Conservation (phyloP, 2,888 invertebrate genomes). For the Heliconius charithonia region DNA sequence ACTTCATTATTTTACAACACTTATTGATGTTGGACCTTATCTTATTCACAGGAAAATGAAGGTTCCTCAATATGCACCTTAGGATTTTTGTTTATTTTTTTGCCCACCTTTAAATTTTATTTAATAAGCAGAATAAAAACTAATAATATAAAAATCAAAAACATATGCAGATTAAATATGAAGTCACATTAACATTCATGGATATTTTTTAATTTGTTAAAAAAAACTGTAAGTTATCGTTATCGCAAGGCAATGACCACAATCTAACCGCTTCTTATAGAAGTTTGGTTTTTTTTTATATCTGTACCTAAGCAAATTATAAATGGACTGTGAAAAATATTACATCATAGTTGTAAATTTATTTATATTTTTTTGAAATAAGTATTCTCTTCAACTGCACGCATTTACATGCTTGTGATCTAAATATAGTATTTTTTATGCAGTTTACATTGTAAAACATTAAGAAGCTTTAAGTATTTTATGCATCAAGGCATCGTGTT, state of each 20-base stretch:
- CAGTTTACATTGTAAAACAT: too few relatives aligned
- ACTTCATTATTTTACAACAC: too few relatives aligned
- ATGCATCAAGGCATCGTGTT: too few relatives aligned
- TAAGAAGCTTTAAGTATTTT: too few relatives aligned
- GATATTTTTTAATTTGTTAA: not conserved
- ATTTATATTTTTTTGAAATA: not conserved
- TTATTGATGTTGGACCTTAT: not conserved
- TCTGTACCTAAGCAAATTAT: not conserved
- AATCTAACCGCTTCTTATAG: not conserved
- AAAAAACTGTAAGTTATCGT: conserved; percentile 5
- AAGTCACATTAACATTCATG: too few relatives aligned
- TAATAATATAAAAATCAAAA: not conserved
- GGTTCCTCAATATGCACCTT: not conserved
- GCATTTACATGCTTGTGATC: too few relatives aligned
- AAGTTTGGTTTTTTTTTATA: too few relatives aligned
- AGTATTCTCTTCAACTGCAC: too few relatives aligned
- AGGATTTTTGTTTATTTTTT: not conserved
- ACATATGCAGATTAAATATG: not conserved
- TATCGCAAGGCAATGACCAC: conserved; percentile 11
- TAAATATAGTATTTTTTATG: too few relatives aligned
- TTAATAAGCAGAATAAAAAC: not conserved
- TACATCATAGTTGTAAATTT: not conserved
- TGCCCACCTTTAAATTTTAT: not conserved
- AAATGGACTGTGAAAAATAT: not conserved
- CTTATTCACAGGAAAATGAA: not conserved